Evolutionary conservation across 2,113 vertebrate species (phyloP).

Genomic region (Paratilapia polleni): DNA sequence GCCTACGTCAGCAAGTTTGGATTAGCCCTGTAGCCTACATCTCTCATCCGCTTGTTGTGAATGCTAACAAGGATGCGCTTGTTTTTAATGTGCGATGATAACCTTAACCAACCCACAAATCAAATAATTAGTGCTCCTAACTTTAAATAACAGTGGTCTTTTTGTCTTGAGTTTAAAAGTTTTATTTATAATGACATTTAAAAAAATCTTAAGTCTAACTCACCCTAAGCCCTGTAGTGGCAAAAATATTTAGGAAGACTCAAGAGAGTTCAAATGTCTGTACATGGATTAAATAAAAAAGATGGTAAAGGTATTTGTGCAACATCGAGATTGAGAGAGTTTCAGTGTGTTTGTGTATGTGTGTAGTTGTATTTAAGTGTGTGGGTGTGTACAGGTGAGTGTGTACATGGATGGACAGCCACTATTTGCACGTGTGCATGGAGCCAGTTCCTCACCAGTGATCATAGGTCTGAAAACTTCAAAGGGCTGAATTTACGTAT

Average conservation of each 20-base stretch:
- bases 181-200: neutral
- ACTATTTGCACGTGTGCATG: slow-evolving; percentile 35
- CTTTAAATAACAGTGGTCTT: neutral
- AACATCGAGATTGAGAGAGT: neutral
- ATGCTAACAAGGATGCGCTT: neutral
- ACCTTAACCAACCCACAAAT: neutral
- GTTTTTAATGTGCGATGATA: neutral
- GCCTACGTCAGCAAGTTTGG: neutral
- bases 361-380: neutral
- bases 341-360: slow-evolving; percentile 25
- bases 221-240: neutral
- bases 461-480: slow-evolving; percentile 76
- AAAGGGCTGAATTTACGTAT: slow-evolving; percentile 65
- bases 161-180: neutral
- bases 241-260: neutral
- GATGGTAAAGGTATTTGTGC: neutral
- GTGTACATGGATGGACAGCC: slow-evolving; percentile 14
- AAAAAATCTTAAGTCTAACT: neutral
- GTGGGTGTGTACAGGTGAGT: neutral
- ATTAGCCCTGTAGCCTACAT: neutral
- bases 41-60: neutral
- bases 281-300: neutral
- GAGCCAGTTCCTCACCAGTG: slow-evolving; percentile 67
- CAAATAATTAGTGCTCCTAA: neutral
- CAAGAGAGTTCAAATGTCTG: neutral